Conservation (phyloP, 2,888 invertebrate species). For the Andrena praecox region DNA sequence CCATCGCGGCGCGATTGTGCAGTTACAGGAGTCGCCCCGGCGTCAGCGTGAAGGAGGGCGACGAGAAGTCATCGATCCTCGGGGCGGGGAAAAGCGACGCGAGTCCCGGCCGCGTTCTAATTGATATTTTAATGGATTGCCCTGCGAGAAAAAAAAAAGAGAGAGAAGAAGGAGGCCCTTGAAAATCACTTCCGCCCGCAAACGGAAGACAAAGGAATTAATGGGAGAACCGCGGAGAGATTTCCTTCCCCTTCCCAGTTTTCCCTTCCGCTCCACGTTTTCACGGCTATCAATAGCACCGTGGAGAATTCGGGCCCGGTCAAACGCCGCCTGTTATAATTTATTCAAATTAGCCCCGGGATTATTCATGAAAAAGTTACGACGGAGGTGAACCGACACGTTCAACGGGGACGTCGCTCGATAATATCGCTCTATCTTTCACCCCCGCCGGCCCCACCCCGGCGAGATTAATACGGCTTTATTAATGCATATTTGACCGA, state of each 20-base stretch:
- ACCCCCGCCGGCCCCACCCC: slow-evolving; percentile 26
- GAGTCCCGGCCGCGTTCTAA: slow-evolving; percentile 70
- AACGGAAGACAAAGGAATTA: slow-evolving; percentile 83
- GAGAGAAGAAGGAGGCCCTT: slow-evolving; percentile 62
- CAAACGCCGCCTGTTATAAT: slow-evolving; percentile 85
- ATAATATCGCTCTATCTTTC: slow-evolving; percentile 71
- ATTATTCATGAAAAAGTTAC: slow-evolving; percentile 84
- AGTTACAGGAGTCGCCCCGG: slow-evolving; percentile 61
- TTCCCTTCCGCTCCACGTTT: slow-evolving; percentile 68
- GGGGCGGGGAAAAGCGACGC: slow-evolving; percentile 35
- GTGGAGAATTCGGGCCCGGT: slow-evolving; percentile 78
- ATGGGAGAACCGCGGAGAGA: slow-evolving; percentile 81
- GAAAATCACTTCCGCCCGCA: slow-evolving; percentile 78
- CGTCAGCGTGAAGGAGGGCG: slow-evolving; percentile 58
- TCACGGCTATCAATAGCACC: slow-evolving; percentile 80
- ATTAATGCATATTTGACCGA: slow-evolving; percentile 67
- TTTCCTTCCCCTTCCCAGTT: slow-evolving; percentile 72
- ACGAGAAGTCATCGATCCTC: slow-evolving; percentile 59
- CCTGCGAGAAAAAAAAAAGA: slow-evolving; percentile 55
- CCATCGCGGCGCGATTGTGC: slow-evolving; percentile 65
- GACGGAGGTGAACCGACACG: slow-evolving; percentile 67
- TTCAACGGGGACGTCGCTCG: slow-evolving; percentile 67
- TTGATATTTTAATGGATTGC: slow-evolving; percentile 84
- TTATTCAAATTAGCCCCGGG: slow-evolving; percentile 84
- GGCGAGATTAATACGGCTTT: slow-evolving; percentile 71